These are phyloP conservation scores for Peribatodes rhomboidaria DNA, from an alignment of 2,888 invertebrate species.

Conservation along the genomic window DNA sequence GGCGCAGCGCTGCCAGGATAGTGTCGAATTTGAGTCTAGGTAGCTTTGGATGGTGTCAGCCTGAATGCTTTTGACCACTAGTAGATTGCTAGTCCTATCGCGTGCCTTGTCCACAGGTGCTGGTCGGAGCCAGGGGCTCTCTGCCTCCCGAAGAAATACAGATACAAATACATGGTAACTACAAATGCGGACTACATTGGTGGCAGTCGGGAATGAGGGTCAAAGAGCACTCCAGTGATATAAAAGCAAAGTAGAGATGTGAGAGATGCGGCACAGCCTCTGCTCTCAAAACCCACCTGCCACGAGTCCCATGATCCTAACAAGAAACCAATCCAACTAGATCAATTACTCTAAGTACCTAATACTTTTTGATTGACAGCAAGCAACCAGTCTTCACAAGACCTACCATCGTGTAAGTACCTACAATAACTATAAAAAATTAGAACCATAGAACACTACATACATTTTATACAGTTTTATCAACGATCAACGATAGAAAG, in stretches of 20 bases:
- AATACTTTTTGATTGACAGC: not conserved
- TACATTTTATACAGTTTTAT: not conserved
- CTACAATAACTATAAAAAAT: not conserved
- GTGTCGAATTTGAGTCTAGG: too few species aligned
- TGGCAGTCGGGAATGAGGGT: not conserved
- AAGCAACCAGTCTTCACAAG: not conserved
- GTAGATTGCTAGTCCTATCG: not conserved
- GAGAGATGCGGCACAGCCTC: not conserved
- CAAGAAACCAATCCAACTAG: not conserved
- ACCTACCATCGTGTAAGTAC: constrained; percentile 5
- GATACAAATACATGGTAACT: not conserved
- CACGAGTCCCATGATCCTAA: too few species aligned
- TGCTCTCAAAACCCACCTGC: too few species aligned
- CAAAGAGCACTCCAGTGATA: not conserved
- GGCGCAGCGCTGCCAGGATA: too few species aligned
- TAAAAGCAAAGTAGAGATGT: not conserved
- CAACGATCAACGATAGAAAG: too few species aligned
- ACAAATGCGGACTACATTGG: not conserved
- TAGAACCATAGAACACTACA: not conserved
- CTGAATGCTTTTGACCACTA: too few species aligned
- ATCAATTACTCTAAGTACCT: not conserved
- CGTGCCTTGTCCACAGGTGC: not conserved
- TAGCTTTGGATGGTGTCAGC: too few species aligned
- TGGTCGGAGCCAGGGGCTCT: not conserved
- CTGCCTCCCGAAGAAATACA: too few species aligned